phyloP scores from a whole-genome alignment of 2,888 invertebrate species.

The Mesoligia furuncula region DNA sequence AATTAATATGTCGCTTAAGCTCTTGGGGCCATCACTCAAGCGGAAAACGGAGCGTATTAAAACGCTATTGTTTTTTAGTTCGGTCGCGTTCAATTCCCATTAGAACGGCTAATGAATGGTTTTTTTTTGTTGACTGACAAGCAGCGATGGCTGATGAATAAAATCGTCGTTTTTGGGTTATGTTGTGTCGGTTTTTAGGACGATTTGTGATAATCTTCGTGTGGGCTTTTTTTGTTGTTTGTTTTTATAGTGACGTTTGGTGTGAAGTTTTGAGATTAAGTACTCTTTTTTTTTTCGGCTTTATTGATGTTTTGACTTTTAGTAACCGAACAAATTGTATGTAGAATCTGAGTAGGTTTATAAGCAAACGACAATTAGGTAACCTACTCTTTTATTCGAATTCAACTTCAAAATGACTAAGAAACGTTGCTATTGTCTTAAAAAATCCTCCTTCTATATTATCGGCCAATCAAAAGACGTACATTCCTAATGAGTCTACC shows the following conservation, averaged over 20 bases:
- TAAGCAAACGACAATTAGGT: background rate
- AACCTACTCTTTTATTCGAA: background rate
- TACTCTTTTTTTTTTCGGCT: background rate
- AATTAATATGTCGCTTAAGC: conserved; percentile 65
- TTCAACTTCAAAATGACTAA: background rate
- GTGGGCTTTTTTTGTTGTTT: conserved; percentile 31
- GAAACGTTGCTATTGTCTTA: background rate
- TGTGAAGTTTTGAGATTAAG: conserved; percentile 13
- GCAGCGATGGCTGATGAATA: conserved; percentile 62
- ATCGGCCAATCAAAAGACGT: background rate
- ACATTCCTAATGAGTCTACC: background rate
- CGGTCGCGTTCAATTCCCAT: conserved; percentile 80
- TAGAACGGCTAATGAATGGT: conserved; percentile 68
- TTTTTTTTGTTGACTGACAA: conserved; percentile 64
- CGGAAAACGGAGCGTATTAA: conserved; percentile 70
- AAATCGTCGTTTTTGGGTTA: conserved; percentile 57
- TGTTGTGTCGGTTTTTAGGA: conserved; percentile 29
- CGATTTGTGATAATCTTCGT: conserved; percentile 35
- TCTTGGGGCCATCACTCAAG: conserved; percentile 68
- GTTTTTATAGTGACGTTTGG: conserved; percentile 4
- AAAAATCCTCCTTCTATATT: background rate
- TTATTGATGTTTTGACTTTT: background rate
- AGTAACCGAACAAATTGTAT: background rate
- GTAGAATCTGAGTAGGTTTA: background rate
- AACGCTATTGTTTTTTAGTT: conserved; percentile 71